Evolutionary conservation across 2,888 invertebrate species (phyloP).

Genomic region (Germaria angustata): DNA sequence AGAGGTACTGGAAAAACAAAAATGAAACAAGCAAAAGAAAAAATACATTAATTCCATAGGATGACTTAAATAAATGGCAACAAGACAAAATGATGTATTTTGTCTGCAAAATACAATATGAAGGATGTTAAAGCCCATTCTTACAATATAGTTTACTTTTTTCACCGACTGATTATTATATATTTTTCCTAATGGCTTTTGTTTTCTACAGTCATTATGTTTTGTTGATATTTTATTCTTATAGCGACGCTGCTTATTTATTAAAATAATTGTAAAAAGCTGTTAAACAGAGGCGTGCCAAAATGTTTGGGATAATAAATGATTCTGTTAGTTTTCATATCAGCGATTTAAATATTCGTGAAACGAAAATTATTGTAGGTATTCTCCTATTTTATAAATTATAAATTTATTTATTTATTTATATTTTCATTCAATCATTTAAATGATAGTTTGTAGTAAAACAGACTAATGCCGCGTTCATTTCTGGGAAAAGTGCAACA

Average conservation of each 20-base stretch:
- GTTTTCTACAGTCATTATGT: constrained; percentile 45
- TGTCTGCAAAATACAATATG: constrained; percentile 26
- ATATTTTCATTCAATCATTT: too few relatives aligned
- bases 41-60: neutral
- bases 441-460: too few relatives aligned
- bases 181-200: constrained; percentile 22
- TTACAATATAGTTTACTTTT: constrained; percentile 19
- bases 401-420: too few relatives aligned
- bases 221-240: constrained; percentile 3
- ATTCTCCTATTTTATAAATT: too few relatives aligned
- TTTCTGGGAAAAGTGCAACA: too few relatives aligned
- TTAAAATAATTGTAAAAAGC: constrained; percentile 19
- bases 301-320: too few relatives aligned
- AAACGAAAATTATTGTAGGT: too few relatives aligned
- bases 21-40: neutral
- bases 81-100: constrained; percentile 51
- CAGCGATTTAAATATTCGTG: too few relatives aligned
- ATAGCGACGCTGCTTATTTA: constrained; percentile 28
- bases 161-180: neutral
- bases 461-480: too few relatives aligned
- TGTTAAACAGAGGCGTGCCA: constrained; percentile 1
- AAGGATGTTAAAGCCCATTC: constrained; percentile 34
- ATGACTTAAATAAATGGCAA: constrained; percentile 31
- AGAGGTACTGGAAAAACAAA: neutral
- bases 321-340: too few relatives aligned